These are phyloP conservation scores for Telmatochromis sp. DNA, from an alignment of 2,113 vertebrate species.

Conservation along the genomic window DNA sequence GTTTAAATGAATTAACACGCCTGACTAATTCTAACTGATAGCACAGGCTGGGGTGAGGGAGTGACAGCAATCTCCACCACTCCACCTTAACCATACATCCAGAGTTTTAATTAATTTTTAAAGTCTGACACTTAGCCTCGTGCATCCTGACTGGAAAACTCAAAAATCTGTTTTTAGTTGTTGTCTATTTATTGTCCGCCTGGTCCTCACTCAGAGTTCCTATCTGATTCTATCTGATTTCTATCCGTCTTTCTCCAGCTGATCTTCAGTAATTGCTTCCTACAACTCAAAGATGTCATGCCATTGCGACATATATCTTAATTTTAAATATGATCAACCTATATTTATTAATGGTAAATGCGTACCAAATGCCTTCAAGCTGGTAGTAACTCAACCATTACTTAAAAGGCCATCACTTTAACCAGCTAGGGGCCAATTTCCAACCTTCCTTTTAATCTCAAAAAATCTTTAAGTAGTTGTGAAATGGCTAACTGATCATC, in stretches of 20 bases:
- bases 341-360: not conserved
- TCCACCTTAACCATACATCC: not conserved
- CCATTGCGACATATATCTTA: not conserved
- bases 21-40: not conserved
- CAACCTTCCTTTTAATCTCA: not conserved
- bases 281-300: not conserved
- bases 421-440: not conserved
- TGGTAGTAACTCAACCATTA: not conserved
- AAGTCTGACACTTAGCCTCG: not conserved
- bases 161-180: not conserved
- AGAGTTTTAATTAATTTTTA: not conserved
- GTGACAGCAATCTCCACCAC: not conserved
- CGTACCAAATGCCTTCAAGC: not conserved
- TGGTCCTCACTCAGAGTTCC: not conserved
- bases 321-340: not conserved
- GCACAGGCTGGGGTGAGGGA: not conserved
- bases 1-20: not conserved
- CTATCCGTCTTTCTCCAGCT: not conserved
- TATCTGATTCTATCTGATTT: not conserved
- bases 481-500: not conserved
- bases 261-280: not conserved
- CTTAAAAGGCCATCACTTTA: not conserved
- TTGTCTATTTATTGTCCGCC: not conserved
- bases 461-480: not conserved
- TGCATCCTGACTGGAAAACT: not conserved